Base-by-base conservation (phyloP, 30 jellyfish, hydroid and myxozoan genomes). In the Turritopsis dohrnii region DNA sequence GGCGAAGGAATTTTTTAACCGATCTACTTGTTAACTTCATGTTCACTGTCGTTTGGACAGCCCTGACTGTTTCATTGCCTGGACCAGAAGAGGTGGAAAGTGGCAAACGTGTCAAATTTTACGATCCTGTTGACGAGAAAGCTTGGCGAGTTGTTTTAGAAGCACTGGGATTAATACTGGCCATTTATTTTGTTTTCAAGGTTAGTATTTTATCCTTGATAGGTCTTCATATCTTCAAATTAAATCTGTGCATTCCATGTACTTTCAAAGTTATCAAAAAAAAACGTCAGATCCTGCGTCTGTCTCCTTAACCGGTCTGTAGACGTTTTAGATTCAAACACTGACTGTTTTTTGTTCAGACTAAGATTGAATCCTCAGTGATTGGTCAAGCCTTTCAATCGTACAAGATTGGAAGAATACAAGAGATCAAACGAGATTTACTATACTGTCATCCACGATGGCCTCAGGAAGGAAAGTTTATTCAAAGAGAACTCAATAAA, bases 101-200 rank as follows among this genome's bases (percentile, higher is more conserved):
- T 22, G n/a, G 52, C 18, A 8, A 52, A 25, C 81, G 74, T 16
- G 86, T 82, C 30, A 25, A 66, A 25, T 94, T 90, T 52, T 94
- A 94, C 83, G 84, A 54, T 21, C 99, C 99, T n/a, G 65, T 87
- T 28, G 83, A 86, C 71, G 69, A 94, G 76, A 69, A 81, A 69
- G 82, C 95, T 93, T 94, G 99, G 99, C 72, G 99, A 75, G 54
- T 94, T 30, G 95, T 87, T 20, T 83, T 94, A 72, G 99, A 94
- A 75, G 79, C 92, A 81, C 72, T 94, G 74, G 99, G 99, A 1
- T 89, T 96, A 52, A 85, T 89, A 0, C 87, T 94, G 97, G 95
- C 97, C 1, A 81, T 94, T 3, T 94, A 94, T 80, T 94, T 94
- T 75, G 89, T 86, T 31, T 71, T 94, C 30, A 90, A 96, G 89